phyloP scores from a whole-genome alignment of 2,797 vertebrate genomes.

The Mallotus villosus region DNA sequence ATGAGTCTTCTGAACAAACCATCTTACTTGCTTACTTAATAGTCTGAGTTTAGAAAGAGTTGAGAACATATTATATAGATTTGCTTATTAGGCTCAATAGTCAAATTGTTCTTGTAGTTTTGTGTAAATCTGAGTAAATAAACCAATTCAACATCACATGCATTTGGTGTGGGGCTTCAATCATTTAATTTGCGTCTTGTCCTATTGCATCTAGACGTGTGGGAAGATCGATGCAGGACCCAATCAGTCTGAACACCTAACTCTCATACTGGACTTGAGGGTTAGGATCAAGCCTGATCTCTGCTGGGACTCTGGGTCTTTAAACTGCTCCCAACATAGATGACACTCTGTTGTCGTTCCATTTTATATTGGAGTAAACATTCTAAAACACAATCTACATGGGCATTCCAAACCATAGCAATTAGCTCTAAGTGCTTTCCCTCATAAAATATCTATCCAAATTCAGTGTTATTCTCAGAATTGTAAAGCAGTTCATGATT shows the following conservation, averaged over 20 bases:
- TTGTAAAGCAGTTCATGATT: not conserved
- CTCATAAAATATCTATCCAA: not conserved
- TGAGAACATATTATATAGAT: not conserved
- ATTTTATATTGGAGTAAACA: slow-evolving; percentile 44
- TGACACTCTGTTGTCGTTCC: slow-evolving; percentile 48
- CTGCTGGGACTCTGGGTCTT: slow-evolving; percentile 51
- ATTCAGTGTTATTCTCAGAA: not conserved
- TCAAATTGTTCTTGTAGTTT: too few relatives aligned
- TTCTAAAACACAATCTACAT: slow-evolving; percentile 34
- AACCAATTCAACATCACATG: not conserved
- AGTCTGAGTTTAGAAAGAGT: not conserved
- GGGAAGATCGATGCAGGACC: slow-evolving; percentile 13
- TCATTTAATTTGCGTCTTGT: not conserved
- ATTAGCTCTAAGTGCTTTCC: slow-evolving; percentile 33
- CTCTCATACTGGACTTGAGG: slow-evolving; percentile 57
- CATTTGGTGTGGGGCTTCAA: not conserved
- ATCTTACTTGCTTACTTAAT: not conserved
- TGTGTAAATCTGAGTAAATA: not conserved
- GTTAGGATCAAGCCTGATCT: slow-evolving; percentile 68
- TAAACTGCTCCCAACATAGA: slow-evolving; percentile 40
- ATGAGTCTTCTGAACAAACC: slow-evolving; percentile 5
- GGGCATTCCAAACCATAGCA: slow-evolving; percentile 15
- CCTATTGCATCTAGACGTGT: not conserved
- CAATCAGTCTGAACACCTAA: slow-evolving; percentile 54
- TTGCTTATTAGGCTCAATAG: too few relatives aligned